Conservation (phyloP, 2,113 vertebrate genomes). For the Callospermophilus lateralis region DNA sequence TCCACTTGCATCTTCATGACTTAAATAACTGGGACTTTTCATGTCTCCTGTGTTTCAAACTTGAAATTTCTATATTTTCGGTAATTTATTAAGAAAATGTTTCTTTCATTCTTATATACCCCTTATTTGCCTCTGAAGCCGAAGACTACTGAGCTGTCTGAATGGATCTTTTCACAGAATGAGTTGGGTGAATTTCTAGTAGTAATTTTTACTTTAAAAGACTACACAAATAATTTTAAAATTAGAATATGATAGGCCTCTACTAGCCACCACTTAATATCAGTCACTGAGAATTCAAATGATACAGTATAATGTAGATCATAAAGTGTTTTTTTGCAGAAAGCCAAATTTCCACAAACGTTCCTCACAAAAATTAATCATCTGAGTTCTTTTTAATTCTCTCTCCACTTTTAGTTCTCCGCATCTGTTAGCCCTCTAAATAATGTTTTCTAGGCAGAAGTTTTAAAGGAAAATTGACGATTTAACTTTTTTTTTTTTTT, state of each 20-base stretch:
- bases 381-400: slow-evolving; percentile 7
- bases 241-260: neutral
- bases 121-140: neutral
- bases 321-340: slow-evolving; percentile 14
- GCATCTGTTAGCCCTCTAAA: neutral
- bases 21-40: neutral
- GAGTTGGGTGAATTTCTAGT: neutral
- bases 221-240: slow-evolving; percentile 35
- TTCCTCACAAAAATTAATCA: slow-evolving; percentile 33
- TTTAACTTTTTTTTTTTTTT: slow-evolving; percentile 54
- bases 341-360: slow-evolving; percentile 56
- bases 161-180: neutral
- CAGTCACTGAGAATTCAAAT: slow-evolving; percentile 56
- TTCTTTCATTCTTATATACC: slow-evolving; percentile 15
- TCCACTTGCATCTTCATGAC: neutral
- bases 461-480: slow-evolving; percentile 45
- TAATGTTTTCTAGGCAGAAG: slow-evolving; percentile 13
- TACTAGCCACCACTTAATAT: neutral
- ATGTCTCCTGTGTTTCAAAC: slow-evolving; percentile 43
- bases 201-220: slow-evolving; percentile 58
- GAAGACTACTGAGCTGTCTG: neutral
- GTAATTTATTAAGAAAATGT: slow-evolving; percentile 38
- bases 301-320: slow-evolving; percentile 2
- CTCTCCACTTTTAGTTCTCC: slow-evolving; percentile 30
- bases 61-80: neutral